Conservation (phyloP, 2,888 invertebrate species). For the Leptinotarsa haldemani region DNA sequence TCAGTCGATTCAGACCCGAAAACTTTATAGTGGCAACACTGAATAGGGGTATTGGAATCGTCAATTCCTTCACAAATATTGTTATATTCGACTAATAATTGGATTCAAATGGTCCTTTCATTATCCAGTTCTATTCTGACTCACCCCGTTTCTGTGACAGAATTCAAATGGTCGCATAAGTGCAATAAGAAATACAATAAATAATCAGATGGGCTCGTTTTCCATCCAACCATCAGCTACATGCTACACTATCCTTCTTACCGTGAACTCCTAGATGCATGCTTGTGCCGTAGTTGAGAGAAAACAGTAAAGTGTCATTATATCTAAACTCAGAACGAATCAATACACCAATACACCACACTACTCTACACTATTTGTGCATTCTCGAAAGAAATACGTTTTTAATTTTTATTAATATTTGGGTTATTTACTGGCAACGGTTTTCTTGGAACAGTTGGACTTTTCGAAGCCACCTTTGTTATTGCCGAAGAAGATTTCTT, state of each 20-base stretch:
- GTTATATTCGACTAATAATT: no score
- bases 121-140: no score
- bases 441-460: slow-evolving; percentile 67
- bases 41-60: no score
- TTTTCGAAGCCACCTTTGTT: slow-evolving; percentile 55
- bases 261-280: background rate
- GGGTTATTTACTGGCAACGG: slow-evolving; percentile 68
- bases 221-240: no score
- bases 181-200: no score
- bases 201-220: no score
- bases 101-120: no score
- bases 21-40: no score
- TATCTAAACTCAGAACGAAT: background rate
- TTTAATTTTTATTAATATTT: background rate
- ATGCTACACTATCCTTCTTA: background rate
- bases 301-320: background rate
- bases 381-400: background rate
- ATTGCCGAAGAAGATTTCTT: slow-evolving; percentile 53
- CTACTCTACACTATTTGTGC: background rate
- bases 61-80: no score
- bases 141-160: no score
- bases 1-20: no score
- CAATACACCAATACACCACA: background rate
- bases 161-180: no score
- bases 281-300: background rate